Evolutionary conservation across 2,888 invertebrate genomes (phyloP).

Genomic region (Ichneumoninae sp.): DNA sequence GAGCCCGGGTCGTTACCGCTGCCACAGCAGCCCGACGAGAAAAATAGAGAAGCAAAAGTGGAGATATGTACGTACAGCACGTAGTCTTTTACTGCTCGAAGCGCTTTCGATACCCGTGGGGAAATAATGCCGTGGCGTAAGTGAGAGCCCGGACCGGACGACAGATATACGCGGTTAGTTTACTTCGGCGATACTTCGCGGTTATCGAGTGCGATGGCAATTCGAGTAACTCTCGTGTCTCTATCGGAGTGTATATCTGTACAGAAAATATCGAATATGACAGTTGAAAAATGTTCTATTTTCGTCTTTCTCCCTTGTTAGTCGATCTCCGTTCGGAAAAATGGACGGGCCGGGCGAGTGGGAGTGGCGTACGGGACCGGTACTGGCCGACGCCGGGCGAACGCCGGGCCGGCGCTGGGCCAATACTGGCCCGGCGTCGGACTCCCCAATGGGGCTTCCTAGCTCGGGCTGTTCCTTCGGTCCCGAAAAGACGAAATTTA

Average conservation of each 20-base stretch:
- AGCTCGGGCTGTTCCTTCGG: background rate
- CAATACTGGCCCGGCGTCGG: no score
- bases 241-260: background rate
- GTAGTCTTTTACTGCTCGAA: constrained; percentile 42
- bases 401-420: no score
- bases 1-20: constrained; percentile 15
- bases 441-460: no score
- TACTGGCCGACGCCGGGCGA: no score
- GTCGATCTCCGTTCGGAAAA: background rate
- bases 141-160: constrained; percentile 19
- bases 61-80: constrained; percentile 17
- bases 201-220: background rate
- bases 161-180: constrained; percentile 6
- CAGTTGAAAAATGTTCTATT: background rate
- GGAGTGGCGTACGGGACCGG: background rate
- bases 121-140: constrained; percentile 10
- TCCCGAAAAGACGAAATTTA: background rate
- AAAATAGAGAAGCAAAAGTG: constrained; percentile 5
- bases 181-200: background rate
- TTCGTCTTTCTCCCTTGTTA: background rate
- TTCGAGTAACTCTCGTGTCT: background rate
- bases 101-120: constrained; percentile 44
- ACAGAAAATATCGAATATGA: background rate
- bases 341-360: background rate
- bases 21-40: background rate